A percentile compares a stretch with the other conserved stretches of the same genome.
These are phyloP conservation scores for Oreamnos americanus DNA, from an alignment of 2,113 vertebrate species.

Conservation along the genomic window DNA sequence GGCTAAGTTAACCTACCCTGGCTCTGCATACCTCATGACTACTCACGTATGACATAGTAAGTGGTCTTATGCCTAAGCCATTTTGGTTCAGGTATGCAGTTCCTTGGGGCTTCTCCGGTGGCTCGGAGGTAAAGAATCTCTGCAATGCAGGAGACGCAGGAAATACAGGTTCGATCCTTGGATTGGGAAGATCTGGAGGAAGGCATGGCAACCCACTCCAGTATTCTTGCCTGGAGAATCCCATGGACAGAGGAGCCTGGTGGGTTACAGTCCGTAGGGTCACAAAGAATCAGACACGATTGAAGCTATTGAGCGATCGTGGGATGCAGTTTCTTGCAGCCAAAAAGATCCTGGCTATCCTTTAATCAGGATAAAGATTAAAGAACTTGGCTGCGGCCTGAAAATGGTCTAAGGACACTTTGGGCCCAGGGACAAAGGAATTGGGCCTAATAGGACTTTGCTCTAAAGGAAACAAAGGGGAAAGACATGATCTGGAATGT, in stretches of 20 bases:
- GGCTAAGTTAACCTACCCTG: neutral
- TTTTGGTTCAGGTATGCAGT: neutral
- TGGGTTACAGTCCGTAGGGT: neutral
- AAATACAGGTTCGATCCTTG: neutral
- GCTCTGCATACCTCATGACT: neutral
- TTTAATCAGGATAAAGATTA: neutral
- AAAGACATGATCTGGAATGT: neutral
- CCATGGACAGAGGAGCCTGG: neutral
- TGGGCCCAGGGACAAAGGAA: neutral
- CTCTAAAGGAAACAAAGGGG: neutral
- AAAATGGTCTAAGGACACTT: neutral
- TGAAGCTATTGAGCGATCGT: neutral
- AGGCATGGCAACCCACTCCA: neutral
- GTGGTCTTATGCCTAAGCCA: neutral
- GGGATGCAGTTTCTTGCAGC: neutral
- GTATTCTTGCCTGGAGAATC: neutral
- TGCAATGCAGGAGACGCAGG: neutral
- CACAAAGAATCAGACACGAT: neutral
- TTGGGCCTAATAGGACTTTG: neutral
- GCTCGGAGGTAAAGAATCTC: neutral
- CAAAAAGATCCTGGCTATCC: neutral
- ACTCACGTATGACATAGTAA: neutral
- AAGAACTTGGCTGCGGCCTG: neutral
- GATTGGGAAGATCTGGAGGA: neutral
- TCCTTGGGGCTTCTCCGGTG: neutral